Evolutionary conservation across 2,888 invertebrate genomes (phyloP).

Genomic region (Lochmaea crataegi): DNA sequence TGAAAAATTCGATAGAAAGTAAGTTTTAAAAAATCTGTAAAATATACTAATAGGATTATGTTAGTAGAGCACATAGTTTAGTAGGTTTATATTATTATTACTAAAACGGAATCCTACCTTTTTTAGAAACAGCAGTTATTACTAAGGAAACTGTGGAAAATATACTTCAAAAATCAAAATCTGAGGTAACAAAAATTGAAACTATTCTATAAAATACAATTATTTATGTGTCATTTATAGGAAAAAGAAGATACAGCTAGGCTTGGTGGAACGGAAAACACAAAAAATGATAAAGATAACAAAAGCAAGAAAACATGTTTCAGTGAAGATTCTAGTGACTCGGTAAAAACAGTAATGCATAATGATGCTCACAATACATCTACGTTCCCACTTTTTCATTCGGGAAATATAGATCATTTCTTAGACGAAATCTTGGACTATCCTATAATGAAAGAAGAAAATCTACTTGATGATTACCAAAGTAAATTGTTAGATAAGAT

Average conservation of each 20-base stretch:
- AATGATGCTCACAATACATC: constrained; percentile 24
- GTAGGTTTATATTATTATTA: no score
- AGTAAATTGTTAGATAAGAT: constrained; percentile 50
- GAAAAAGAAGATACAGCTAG: background rate
- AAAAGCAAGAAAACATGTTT: constrained; percentile 35
- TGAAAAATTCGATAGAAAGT: background rate
- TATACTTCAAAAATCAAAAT: background rate
- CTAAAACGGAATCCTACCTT: background rate
- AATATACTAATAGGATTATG: background rate
- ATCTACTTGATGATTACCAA: constrained; percentile 48
- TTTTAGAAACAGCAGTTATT: background rate
- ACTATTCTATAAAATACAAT: background rate
- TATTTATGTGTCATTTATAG: background rate
- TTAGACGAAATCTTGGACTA: constrained; percentile 36
- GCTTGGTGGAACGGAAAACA: constrained; percentile 24
- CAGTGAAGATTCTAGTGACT: constrained; percentile 54
- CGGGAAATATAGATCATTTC: background rate
- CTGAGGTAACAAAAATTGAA: background rate
- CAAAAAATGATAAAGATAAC: constrained; percentile 35
- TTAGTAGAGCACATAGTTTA: no score
- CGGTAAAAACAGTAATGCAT: constrained; percentile 52
- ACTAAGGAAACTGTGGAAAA: background rate
- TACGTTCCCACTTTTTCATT: constrained; percentile 4
- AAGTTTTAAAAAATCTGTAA: background rate
- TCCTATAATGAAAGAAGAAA: constrained; percentile 45